Percentiles rank a stretch among this genome's conserved stretches.
These are phyloP conservation scores for Eupleurogrammus muticus DNA, from an alignment of 2,797 vertebrate genomes.

Conservation along the genomic window DNA sequence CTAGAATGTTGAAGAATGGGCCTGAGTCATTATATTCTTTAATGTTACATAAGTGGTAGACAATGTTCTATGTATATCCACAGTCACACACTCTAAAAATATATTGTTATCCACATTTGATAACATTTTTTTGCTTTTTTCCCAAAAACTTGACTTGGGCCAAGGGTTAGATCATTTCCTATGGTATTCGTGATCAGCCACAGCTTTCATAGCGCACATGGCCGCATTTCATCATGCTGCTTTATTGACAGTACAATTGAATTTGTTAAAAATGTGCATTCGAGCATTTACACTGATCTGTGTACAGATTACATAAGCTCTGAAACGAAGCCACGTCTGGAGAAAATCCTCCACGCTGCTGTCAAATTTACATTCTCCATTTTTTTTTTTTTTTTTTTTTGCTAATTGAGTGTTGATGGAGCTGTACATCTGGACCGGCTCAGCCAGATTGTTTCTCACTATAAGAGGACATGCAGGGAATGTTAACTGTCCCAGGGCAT, in stretches of 20 bases:
- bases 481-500: conserved; percentile 30
- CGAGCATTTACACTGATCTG: conserved; percentile 40
- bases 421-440: conserved; percentile 32
- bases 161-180: too few species aligned
- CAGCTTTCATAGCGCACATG: too few species aligned
- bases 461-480: conserved; percentile 4
- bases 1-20: too few species aligned
- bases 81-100: too few species aligned
- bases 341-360: conserved; percentile 40
- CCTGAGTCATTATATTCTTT: too few species aligned
- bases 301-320: conserved; percentile 47
- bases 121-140: too few species aligned
- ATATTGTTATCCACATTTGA: too few species aligned
- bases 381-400: conserved; percentile 4
- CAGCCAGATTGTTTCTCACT: conserved; percentile 26
- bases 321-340: conserved; percentile 45
- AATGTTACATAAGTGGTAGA: too few species aligned
- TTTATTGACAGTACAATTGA: conserved; percentile 31
- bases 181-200: too few species aligned
- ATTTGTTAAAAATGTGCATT: conserved; percentile 34
- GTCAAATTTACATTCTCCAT: conserved; percentile 51
- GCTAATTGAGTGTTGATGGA: conserved; percentile 44
- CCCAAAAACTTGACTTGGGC: too few species aligned
- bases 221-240: not conserved
- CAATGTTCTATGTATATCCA: too few species aligned